These are phyloP conservation scores for Phaonia tiefii DNA, from an alignment of 2,888 invertebrate species.

Conservation along the genomic window DNA sequence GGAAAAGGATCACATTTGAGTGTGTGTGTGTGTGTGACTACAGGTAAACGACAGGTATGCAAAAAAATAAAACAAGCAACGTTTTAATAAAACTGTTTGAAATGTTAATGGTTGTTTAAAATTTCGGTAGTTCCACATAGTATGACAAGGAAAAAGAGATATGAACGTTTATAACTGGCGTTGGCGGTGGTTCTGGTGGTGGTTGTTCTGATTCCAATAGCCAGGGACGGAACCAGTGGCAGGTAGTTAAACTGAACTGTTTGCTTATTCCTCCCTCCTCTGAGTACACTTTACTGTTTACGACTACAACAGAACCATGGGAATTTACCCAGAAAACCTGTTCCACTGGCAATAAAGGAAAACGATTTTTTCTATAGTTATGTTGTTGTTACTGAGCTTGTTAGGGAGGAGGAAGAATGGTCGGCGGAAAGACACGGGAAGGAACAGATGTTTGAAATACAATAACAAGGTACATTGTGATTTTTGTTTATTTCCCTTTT, in stretches of 20 bases:
- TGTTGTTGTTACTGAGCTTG: constrained; percentile 9
- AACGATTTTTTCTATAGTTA: constrained; percentile 19
- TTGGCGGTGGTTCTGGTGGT: constrained; percentile 35
- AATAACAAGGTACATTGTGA: constrained; percentile 33
- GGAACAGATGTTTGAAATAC: constrained; percentile 61
- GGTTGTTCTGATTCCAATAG: constrained; percentile 56
- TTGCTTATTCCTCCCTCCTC: background rate
- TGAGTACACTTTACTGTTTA: constrained; percentile 52
- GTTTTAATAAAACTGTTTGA: constrained; percentile 26
- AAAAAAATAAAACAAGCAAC: constrained; percentile 29
- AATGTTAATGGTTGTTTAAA: constrained; percentile 35
- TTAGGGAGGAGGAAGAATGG: constrained; percentile 22
- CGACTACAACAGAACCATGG: constrained; percentile 54
- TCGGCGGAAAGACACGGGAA: background rate
- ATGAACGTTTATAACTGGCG: constrained; percentile 1
- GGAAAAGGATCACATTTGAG: constrained; percentile 14
- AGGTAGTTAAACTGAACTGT: constrained; percentile 11
- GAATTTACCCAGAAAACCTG: constrained; percentile 66
- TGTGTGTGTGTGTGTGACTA: background rate
- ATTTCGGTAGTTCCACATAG: constrained; percentile 11
- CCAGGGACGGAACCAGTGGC: constrained; percentile 13
- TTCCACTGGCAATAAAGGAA: constrained; percentile 50
- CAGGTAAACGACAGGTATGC: constrained; percentile 60
- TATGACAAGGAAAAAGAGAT: background rate
- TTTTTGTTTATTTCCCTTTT: constrained; percentile 21